A percentile compares a stretch with the other conserved stretches of the same genome.
Evolutionary conservation across 2,888 invertebrate species (phyloP).

Genomic region (Rhingia campestris): DNA sequence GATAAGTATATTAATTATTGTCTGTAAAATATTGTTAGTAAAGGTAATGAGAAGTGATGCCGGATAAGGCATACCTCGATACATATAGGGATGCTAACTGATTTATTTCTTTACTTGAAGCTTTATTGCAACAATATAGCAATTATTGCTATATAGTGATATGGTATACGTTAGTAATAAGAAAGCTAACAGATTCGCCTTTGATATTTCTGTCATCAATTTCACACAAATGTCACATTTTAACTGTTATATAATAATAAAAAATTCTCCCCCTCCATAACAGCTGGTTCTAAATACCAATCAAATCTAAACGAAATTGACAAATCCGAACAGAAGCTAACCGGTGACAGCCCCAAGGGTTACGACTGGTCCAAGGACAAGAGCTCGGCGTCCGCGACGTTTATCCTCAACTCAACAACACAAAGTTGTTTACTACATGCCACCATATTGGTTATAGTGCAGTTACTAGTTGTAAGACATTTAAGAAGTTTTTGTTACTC

Average conservation of each 20-base stretch:
- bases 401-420: background rate
- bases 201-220: no score
- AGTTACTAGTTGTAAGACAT: slow-evolving; percentile 54
- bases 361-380: slow-evolving; percentile 81
- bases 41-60: no score
- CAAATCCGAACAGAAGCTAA: slow-evolving; percentile 90
- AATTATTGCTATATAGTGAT: no score
- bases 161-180: no score
- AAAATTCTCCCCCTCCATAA: slow-evolving; percentile 43
- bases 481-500: slow-evolving; percentile 52
- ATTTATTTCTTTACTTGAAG: no score
- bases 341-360: slow-evolving; percentile 80
- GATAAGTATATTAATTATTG: background rate
- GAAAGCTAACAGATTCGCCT: no score
- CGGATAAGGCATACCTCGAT: no score
- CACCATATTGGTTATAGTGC: slow-evolving; percentile 42
- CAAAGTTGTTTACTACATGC: slow-evolving; percentile 26
- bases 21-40: no score
- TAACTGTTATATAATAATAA: no score
- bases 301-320: slow-evolving; percentile 90
- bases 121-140: no score
- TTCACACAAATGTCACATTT: no score
- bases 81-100: no score
- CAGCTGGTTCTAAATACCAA: slow-evolving; percentile 89
- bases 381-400: slow-evolving; percentile 70